These are phyloP conservation scores for Pangasius larnaudii DNA, from an alignment of 2,797 vertebrate species.

Conservation along the genomic window DNA sequence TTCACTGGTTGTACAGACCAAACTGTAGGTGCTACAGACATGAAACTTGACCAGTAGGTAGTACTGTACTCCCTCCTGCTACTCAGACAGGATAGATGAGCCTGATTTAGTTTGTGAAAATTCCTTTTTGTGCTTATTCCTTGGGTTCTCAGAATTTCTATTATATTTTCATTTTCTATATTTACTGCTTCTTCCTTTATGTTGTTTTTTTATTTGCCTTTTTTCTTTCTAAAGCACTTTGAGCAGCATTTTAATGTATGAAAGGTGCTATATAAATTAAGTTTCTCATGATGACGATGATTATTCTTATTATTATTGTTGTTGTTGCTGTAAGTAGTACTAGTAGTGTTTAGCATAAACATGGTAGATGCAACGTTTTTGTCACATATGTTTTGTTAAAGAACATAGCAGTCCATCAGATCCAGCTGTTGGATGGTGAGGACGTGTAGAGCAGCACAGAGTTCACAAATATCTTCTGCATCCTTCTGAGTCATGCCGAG, in stretches of 20 bases:
- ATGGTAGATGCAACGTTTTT: too few relatives aligned
- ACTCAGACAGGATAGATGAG: neutral
- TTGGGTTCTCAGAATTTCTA: neutral
- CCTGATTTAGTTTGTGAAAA: neutral
- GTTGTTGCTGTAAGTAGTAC: neutral
- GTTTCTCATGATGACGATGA: neutral
- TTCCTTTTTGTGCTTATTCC: neutral
- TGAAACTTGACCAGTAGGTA: neutral
- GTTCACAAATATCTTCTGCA: slow-evolving; percentile 30
- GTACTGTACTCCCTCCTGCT: neutral
- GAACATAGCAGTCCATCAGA: neutral
- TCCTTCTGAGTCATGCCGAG: slow-evolving; percentile 57
- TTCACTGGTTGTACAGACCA: neutral
- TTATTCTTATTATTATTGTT: too few relatives aligned
- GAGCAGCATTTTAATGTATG: neutral
- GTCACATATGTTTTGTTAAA: neutral
- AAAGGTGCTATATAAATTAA: neutral
- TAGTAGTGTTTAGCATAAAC: neutral
- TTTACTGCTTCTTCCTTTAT: neutral
- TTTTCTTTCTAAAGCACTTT: neutral
- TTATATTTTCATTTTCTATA: neutral
- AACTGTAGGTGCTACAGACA: neutral
- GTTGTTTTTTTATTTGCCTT: neutral
- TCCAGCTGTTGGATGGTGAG: neutral
- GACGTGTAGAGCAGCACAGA: neutral